Evolutionary conservation across 2,113 vertebrate species (phyloP).

Genomic region (Mesocricetus auratus): DNA sequence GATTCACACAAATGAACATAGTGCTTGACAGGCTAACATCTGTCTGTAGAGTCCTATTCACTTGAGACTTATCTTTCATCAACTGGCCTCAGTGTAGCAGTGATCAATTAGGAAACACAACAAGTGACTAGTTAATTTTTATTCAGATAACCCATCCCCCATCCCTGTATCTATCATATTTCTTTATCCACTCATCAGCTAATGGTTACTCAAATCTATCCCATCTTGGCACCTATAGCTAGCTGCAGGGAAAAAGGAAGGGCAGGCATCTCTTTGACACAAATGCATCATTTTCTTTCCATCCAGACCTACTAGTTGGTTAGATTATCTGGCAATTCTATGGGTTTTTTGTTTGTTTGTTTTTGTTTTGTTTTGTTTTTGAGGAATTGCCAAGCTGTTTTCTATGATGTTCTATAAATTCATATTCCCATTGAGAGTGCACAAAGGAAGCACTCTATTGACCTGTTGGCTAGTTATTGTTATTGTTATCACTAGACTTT

Average conservation of each 20-base stretch:
- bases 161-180: too few relatives aligned
- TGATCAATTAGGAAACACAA: neutral
- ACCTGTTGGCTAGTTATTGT: too few relatives aligned
- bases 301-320: too few relatives aligned
- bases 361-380: neutral
- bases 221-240: neutral
- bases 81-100: neutral
- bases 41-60: neutral
- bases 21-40: neutral
- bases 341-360: neutral
- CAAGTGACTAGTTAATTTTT: neutral
- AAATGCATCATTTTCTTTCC: neutral
- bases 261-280: neutral
- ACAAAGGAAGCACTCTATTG: neutral
- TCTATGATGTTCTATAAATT: neutral
- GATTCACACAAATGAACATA: neutral
- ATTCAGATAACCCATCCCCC: neutral
- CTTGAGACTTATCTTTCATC: neutral
- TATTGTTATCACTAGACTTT: neutral
- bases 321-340: neutral
- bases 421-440: neutral
- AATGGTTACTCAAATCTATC: neutral
- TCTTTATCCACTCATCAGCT: neutral
- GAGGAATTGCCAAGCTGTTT: neutral
- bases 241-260: neutral